These are phyloP conservation scores for Gouania willdenowi DNA, from an alignment of 2,797 vertebrate genomes.

Conservation along the genomic window DNA sequence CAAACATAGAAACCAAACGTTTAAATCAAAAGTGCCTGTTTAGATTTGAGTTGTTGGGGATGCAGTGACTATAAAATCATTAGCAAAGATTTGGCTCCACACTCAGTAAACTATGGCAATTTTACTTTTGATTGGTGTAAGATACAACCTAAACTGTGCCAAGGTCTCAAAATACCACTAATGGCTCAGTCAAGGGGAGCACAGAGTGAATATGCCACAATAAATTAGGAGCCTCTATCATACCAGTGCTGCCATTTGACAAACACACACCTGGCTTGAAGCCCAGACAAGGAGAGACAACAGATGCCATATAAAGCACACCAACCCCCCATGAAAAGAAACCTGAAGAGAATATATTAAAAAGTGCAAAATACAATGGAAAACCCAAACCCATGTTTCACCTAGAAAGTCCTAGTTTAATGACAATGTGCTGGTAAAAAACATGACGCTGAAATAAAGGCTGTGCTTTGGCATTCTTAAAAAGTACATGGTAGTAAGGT, in stretches of 20 bases:
- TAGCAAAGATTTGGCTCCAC: conserved; percentile 2
- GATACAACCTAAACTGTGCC: conserved; percentile 29
- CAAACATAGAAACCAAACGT: too few relatives aligned
- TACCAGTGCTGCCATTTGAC: conserved; percentile 64
- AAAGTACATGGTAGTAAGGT: conserved; percentile 6
- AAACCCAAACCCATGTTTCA: conserved; percentile 22
- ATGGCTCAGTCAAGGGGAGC: conserved; percentile 51
- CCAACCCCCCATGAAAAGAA: conserved; percentile 38
- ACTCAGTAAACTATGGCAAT: conserved; percentile 16
- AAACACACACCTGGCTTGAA: conserved; percentile 62
- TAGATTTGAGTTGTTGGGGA: neutral
- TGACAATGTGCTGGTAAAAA: too few relatives aligned
- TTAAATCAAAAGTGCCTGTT: neutral
- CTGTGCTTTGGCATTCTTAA: neutral
- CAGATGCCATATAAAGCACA: conserved; percentile 67
- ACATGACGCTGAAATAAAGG: too few relatives aligned
- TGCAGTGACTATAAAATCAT: conserved; percentile 5
- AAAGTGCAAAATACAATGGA: conserved; percentile 17
- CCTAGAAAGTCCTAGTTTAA: conserved; percentile 5
- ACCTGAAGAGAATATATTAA: conserved; percentile 29
- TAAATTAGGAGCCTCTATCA: conserved; percentile 61
- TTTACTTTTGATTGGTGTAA: conserved; percentile 30
- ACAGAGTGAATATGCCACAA: conserved; percentile 37
- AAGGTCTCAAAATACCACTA: conserved; percentile 47
- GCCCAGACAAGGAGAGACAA: conserved; percentile 62